Base-by-base conservation (phyloP, 2,113 vertebrate genomes). In the Callithrix jacchus region DNA sequence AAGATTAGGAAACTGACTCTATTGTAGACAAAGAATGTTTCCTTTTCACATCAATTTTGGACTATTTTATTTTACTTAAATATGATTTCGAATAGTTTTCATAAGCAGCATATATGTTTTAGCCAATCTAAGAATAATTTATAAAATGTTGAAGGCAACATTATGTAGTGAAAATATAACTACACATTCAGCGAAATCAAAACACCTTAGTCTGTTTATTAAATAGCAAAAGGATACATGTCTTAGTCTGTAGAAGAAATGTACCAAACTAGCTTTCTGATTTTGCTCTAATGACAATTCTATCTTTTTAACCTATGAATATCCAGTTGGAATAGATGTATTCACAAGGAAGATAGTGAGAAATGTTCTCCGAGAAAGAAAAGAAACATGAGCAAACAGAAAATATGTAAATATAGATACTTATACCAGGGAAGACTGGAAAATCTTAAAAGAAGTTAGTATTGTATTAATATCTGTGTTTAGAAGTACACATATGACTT, bases 361-460 rank as follows among this genome's bases (percentile, higher is more conserved):
- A 85, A 77, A 89, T 84, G 7, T 54, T 94, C 27, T 96, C 35
- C 93, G 82, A 68, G 11, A 27, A 91, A 52, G 85, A n/a, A 61
- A 83, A 81, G 9, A 89, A 71, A 47, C 2, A 47, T 66, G 27
- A 68, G 6, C 68, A 79, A 87, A 68, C 6, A 61, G 1, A 45
- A 74, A 89, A 37, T 40, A 74, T 27, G 20, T 61, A 42, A 4
- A 83, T 84, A 40, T 56, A 35, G 4, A 42, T 79, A 64, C 58
- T 84, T 80, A 58, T 2, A 66, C 1, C 23, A 32, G 21, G 0
- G 9, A 14, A 6, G 18, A 1, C 8, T 73, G 45, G 49, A 64
- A 58, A 47, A 84, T 8, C 35, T 16, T 81, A 32, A 66, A 35
- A 37, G 8, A 52, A 79, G 1, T 79, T 64, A 20, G 37, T 66